Conservation (phyloP, 2,888 invertebrate species). For the Cataglyphis rosenhaueri region DNA sequence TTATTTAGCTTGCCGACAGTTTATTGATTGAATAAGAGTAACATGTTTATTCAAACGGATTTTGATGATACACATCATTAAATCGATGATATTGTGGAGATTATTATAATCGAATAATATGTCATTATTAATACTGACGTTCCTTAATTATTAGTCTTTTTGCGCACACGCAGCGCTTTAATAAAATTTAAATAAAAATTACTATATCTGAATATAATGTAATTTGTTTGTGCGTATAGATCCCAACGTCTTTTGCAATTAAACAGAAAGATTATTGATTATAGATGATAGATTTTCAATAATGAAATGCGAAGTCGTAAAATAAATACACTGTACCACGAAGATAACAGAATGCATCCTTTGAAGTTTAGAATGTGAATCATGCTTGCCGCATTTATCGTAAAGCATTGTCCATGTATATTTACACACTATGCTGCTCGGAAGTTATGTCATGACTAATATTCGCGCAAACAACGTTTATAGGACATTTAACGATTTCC, state of each 20-base stretch:
- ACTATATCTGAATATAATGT: background rate
- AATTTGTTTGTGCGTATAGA: background rate
- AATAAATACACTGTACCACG: constrained; percentile 15
- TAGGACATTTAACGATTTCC: constrained; percentile 11
- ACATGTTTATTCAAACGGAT: constrained; percentile 14
- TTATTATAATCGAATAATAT: background rate
- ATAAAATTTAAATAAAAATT: background rate
- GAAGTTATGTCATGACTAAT: constrained; percentile 1
- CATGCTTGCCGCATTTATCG: constrained; percentile 4
- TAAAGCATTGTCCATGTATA: constrained; percentile 18
- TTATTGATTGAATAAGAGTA: constrained; percentile 1
- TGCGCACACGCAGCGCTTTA: background rate
- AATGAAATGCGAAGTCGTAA: background rate
- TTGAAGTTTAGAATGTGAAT: background rate
- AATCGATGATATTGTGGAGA: constrained; percentile 32
- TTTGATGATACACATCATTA: background rate
- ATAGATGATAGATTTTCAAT: background rate
- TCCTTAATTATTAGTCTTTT: background rate
- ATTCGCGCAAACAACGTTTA: constrained; percentile 20
- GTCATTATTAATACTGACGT: background rate
- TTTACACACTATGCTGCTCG: background rate
- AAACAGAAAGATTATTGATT: background rate
- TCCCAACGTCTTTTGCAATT: background rate
- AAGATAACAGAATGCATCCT: background rate
- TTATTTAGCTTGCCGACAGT: constrained; percentile 22